phyloP scores from a whole-genome alignment of 2,888 invertebrate species.

The Erebia aethiops region DNA sequence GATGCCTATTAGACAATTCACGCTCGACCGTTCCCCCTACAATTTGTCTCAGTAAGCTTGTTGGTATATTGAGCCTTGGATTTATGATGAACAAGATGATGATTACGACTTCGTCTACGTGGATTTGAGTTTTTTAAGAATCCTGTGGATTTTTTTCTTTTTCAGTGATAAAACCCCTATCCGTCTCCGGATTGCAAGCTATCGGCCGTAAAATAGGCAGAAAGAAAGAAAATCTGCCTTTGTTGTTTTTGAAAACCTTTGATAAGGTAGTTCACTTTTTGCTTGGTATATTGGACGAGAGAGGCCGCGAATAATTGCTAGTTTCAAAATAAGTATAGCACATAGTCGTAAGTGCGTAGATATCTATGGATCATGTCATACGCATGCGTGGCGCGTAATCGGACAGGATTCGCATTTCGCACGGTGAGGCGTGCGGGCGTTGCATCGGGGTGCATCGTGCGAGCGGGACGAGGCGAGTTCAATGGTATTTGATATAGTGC shows the following conservation, averaged over 20 bases:
- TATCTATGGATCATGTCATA: constrained; percentile 68
- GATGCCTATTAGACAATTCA: constrained; percentile 25
- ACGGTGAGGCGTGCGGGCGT: constrained; percentile 69
- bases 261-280: too few relatives aligned
- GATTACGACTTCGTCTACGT: too few relatives aligned
- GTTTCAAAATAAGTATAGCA: constrained; percentile 17
- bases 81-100: neutral
- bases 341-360: constrained; percentile 12
- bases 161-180: too few relatives aligned
- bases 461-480: constrained; percentile 75
- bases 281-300: too few relatives aligned
- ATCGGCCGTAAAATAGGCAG: too few relatives aligned
- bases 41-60: neutral
- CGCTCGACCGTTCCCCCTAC: neutral
- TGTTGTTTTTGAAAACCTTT: too few relatives aligned
- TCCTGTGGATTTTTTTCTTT: too few relatives aligned
- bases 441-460: constrained; percentile 69
- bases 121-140: too few relatives aligned
- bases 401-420: constrained; percentile 82
- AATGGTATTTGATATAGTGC: constrained; percentile 84
- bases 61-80: neutral
- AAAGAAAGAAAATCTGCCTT: too few relatives aligned
- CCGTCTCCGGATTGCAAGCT: too few relatives aligned
- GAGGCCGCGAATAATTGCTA: neutral
- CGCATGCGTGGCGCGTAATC: constrained; percentile 79